These are phyloP conservation scores for Anoplophora glabripennis DNA, from an alignment of 1,140 invertebrate species.

Conservation along the genomic window DNA sequence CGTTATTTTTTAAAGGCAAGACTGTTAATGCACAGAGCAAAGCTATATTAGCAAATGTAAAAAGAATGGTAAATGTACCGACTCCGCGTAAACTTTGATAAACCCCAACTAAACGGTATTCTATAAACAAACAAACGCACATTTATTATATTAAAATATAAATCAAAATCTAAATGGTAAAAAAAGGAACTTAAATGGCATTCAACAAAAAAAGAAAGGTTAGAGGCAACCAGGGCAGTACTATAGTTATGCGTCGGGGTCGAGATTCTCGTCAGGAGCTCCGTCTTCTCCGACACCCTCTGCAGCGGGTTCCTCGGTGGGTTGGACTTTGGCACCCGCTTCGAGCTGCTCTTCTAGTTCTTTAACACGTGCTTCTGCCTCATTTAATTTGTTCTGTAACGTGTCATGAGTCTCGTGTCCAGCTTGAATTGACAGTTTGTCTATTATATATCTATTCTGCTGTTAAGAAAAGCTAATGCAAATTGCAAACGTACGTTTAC, in stretches of 20 bases:
- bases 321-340: slow-evolving; percentile 35
- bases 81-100: too few relatives aligned
- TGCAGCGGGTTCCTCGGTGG: slow-evolving; percentile 3
- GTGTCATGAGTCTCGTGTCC: slow-evolving; percentile 42
- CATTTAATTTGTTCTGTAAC: slow-evolving; percentile 56
- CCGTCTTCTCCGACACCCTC: background rate
- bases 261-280: background rate
- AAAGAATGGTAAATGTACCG: too few relatives aligned
- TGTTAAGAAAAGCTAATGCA: slow-evolving; percentile 13
- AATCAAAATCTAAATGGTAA: background rate
- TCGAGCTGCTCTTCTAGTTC: slow-evolving; percentile 60
- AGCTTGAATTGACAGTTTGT: slow-evolving; percentile 49
- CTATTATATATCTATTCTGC: slow-evolving; percentile 51
- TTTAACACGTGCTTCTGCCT: slow-evolving; percentile 55
- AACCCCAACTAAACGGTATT: too few relatives aligned
- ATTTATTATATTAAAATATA: too few relatives aligned
- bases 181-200: slow-evolving; percentile 2
- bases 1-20: too few relatives aligned
- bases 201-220: background rate
- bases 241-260: background rate
- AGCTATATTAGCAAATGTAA: too few relatives aligned
- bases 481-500: too few relatives aligned
- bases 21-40: too few relatives aligned
- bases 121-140: too few relatives aligned
- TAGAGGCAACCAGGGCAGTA: background rate